Base-by-base conservation (phyloP, 2,797 vertebrate genomes). In the Cuculus canorus region DNA sequence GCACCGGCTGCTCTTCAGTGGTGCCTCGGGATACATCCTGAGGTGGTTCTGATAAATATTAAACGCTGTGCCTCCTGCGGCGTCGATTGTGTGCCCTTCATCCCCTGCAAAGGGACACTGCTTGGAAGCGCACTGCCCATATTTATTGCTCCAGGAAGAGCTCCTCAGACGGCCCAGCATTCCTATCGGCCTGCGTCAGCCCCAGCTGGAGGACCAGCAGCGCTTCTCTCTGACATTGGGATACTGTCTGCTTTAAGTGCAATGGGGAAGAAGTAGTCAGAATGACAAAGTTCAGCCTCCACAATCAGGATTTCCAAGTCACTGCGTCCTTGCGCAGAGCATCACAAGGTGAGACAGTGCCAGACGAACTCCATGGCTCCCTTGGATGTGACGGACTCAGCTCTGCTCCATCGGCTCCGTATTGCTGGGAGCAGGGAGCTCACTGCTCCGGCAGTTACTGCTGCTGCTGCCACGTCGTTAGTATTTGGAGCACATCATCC, bases 11-110 rank as follows among this genome's bases (percentile, higher is more conserved):
- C 28, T 69, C 50, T 68, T 54, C 82, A 50, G 82, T 7, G 0
- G 21, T 3, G 1, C 33, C 70, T 64, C 37, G 2, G 4, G 22
- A 25, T 56, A 22, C 0, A 0, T 27, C 2, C 1, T 3, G 13
- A 14, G 17, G 56, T 13, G n/a, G 35, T 41, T 25, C 30, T 28
- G 56, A 37, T 82, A 70, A 53, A 54, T 53, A 78, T 21, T 65
- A 41, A 92, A 70, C n/a, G 17, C 68, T 6, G 0, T 4, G 15
- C 13, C 66, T 69, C 39, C 45, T 13, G 11, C 16, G 1, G 39
- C 7, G 12, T 45, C 2, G 2, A 17, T 18, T 2, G 3, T 21
- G 27, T 54, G 73, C 45, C 80, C 82, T 93, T 81, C 82, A 47
- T 33, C 75, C 65, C 48, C 71, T 66, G 90, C 10, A 88, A 82